Evolutionary conservation across 2,113 vertebrate species (phyloP).

Genomic region (Thunnus thynnus): DNA sequence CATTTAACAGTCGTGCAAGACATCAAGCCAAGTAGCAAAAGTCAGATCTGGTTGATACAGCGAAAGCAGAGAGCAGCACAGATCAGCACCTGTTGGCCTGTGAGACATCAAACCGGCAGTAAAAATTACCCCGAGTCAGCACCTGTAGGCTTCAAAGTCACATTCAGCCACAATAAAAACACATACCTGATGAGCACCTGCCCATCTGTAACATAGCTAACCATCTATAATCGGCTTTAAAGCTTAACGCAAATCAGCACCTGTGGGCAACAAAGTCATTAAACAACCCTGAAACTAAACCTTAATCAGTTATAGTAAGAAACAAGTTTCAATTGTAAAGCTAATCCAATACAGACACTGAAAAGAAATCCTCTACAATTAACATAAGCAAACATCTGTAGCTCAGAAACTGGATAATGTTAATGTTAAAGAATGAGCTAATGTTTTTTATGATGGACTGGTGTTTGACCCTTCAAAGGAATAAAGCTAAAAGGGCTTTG

Average conservation of each 20-base stretch:
- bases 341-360: slow-evolving; percentile 21
- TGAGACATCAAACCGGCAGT: slow-evolving; percentile 31
- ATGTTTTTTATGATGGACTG: slow-evolving; percentile 2
- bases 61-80: neutral
- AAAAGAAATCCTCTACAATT: slow-evolving; percentile 17
- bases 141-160: slow-evolving; percentile 63
- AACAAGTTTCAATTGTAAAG: slow-evolving; percentile 20
- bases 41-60: slow-evolving; percentile 25
- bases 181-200: slow-evolving; percentile 56
- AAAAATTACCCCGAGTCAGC: slow-evolving; percentile 51
- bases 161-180: slow-evolving; percentile 42
- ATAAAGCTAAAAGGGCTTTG: slow-evolving; percentile 10
- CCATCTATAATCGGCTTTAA: slow-evolving; percentile 59
- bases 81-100: slow-evolving; percentile 57
- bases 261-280: slow-evolving; percentile 35
- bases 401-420: slow-evolving; percentile 3
- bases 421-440: neutral
- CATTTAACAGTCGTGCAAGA: slow-evolving; percentile 14
- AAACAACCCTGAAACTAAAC: slow-evolving; percentile 8
- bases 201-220: slow-evolving; percentile 56
- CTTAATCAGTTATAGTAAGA: slow-evolving; percentile 26
- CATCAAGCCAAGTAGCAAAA: slow-evolving; percentile 11
- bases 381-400: slow-evolving; percentile 30
- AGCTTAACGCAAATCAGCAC: slow-evolving; percentile 58
- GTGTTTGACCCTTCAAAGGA: slow-evolving; percentile 16